A percentile compares a stretch with the other conserved stretches of the same genome.
phyloP scores from a whole-genome alignment of 2,888 invertebrate genomes.

The Yponomeuta plumbellus region DNA sequence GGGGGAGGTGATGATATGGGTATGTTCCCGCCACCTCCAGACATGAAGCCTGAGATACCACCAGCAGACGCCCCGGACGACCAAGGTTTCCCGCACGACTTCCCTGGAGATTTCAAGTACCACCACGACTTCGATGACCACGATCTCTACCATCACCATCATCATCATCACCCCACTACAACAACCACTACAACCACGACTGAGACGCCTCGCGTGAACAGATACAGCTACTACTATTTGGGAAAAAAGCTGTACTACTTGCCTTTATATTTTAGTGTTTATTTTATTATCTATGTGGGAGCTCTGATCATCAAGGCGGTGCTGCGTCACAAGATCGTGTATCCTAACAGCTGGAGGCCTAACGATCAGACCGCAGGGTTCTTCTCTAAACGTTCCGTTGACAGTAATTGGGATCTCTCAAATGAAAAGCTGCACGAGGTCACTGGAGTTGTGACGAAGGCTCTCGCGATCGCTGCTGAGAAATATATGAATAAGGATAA shows the following conservation, averaged over 20 bases:
- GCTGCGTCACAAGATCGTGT: constrained; percentile 82
- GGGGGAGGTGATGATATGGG: constrained; percentile 40
- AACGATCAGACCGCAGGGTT: constrained; percentile 55
- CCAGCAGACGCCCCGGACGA: constrained; percentile 36
- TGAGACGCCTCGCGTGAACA: constrained; percentile 76
- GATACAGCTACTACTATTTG: constrained; percentile 84
- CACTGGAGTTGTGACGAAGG: constrained; percentile 62
- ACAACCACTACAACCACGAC: constrained; percentile 61
- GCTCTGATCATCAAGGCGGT: constrained; percentile 84
- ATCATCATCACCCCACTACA: constrained; percentile 51
- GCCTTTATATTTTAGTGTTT: constrained; percentile 85
- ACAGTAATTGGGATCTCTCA: constrained; percentile 58
- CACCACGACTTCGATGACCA: constrained; percentile 57
- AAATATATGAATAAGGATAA: constrained; percentile 48
- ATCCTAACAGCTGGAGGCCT: constrained; percentile 74
- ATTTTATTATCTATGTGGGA: constrained; percentile 81
- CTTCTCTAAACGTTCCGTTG: constrained; percentile 62
- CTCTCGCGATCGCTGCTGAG: constrained; percentile 57
- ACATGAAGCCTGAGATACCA: constrained; percentile 35
- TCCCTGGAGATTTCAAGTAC: constrained; percentile 61
- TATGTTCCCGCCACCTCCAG: constrained; percentile 51
- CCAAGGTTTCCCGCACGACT: constrained; percentile 63
- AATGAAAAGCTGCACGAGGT: constrained; percentile 68
- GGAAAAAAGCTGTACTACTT: constrained; percentile 86
- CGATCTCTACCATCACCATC: constrained; percentile 42